A percentile compares a stretch with the other conserved stretches of the same genome.
phyloP scores from a whole-genome alignment of 2,888 invertebrate genomes.

The Megastigmus dorsalis region DNA sequence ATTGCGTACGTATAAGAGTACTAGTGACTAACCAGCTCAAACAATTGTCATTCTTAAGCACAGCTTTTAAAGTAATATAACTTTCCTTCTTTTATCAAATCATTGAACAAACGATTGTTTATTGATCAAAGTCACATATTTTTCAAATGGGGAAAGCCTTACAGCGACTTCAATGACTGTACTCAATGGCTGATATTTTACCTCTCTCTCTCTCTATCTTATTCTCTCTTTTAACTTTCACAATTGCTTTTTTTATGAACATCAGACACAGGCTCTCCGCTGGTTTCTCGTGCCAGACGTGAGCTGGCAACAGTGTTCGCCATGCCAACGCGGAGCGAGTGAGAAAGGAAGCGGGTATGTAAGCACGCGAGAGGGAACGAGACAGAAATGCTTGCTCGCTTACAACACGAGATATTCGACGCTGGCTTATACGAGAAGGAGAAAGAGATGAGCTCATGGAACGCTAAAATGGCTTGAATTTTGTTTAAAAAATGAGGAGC shows the following conservation, averaged over 20 bases:
- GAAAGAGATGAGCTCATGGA: conserved; percentile 42
- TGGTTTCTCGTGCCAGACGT: conserved; percentile 21
- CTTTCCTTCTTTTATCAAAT: too few species aligned
- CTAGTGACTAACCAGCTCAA: too few species aligned
- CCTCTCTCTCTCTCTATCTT: conserved; percentile 16
- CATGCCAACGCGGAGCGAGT: conserved; percentile 14
- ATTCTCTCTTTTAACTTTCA: conserved; percentile 65
- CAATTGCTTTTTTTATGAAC: conserved; percentile 61
- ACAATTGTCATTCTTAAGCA: too few species aligned
- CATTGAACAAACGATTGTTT: too few species aligned
- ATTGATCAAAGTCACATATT: too few species aligned
- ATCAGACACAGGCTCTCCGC: background rate
- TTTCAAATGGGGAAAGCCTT: too few species aligned
- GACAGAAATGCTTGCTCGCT: conserved; percentile 24
- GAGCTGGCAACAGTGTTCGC: conserved; percentile 58
- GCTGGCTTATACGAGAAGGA: conserved; percentile 1
- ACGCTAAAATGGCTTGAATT: background rate
- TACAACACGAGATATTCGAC: conserved; percentile 6
- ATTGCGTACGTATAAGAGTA: too few species aligned
- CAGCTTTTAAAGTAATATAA: too few species aligned
- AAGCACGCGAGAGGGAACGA: conserved; percentile 33
- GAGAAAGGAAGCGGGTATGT: conserved; percentile 22
- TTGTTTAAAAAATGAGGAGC: background rate
- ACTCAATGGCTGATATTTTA: background rate
- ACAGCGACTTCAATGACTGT: too few species aligned